Evolutionary conservation across 2,888 invertebrate species (phyloP), one percentile per base, ranked within the genome.

Genomic region (Dastarcus helophoroides): DNA sequence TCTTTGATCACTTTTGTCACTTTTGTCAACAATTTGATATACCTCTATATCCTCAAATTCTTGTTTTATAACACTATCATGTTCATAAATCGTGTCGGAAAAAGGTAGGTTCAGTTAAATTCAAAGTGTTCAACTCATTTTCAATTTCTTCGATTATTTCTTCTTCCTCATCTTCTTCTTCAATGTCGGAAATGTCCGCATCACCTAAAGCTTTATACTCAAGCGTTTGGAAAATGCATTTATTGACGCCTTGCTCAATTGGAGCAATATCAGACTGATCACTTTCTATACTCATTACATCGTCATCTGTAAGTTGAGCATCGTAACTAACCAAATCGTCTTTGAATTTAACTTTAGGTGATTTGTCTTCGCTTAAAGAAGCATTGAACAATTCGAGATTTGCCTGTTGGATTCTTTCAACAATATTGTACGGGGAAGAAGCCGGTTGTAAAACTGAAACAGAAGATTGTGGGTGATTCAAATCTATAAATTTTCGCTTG

Each of bases 341-440:
- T 21, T 61, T 62, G 45, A 69, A 69, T 33, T 62, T 64, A 1
- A 69, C 67, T 51, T 59, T 66, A 5, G 53, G 45, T 21, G 44
- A 39, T 38, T 52, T 51, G n/a, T 39, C 38, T 14, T 36, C 31
- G 26, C 5, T 33, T 17, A 32, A 23, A 17, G 27, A 29, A 29
- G 49, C 47, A 27, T 56, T 59, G 38, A 65, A 65, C 8, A 69
- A 48, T 43, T 61, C 63, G 36, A 62, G 57, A 46, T 70, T 70
- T 22, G 69, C 69, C 45, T 64, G 61, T 46, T 63, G 64, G 9
- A 70, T 61, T 54, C 65, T 69, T 43, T 68, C 66, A 36, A 62
- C 57, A 35, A 70, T 66, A 45, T 69, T 67, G 48, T 70, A 70
- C 26, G 67, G 68, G 35, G 65, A 65, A 12, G 66, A 61, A 16